These are phyloP conservation scores for Chrysodeixis includens DNA, from an alignment of 2,888 invertebrate genomes.

Conservation along the genomic window DNA sequence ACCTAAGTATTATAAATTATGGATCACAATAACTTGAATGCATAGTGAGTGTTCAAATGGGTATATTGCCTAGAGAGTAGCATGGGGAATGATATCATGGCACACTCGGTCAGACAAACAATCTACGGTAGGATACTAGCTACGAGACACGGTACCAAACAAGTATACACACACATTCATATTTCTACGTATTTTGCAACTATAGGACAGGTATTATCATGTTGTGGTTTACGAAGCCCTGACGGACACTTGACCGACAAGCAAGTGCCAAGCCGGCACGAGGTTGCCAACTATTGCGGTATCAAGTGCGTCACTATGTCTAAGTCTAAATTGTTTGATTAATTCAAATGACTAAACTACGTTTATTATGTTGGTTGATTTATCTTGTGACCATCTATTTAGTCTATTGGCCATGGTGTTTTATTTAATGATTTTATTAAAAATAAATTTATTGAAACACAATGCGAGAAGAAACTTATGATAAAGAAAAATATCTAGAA, in stretches of 20 bases:
- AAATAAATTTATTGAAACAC: conserved; percentile 76
- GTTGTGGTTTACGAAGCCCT: conserved; percentile 85
- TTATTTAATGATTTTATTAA: conserved; percentile 61
- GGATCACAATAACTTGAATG: conserved; percentile 56
- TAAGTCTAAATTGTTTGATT: conserved; percentile 74
- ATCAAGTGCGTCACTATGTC: conserved; percentile 79
- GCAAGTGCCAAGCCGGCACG: conserved; percentile 74
- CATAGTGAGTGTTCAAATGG: conserved; percentile 50
- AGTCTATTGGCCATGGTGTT: conserved; percentile 59
- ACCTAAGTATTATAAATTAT: conserved; percentile 55
- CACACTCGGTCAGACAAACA: conserved; percentile 73
- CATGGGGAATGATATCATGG: conserved; percentile 69
- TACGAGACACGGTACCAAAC: conserved; percentile 74
- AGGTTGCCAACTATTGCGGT: conserved; percentile 72
- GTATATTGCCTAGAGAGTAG: conserved; percentile 59
- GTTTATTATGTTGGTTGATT: conserved; percentile 59
- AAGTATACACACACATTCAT: conserved; percentile 74
- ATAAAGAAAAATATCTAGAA: conserved; percentile 83
- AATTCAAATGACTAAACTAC: conserved; percentile 68
- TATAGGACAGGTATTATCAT: conserved; percentile 87
- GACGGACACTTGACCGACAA: conserved; percentile 76
- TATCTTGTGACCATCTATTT: conserved; percentile 58
- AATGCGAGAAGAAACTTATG: conserved; percentile 85
- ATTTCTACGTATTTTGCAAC: conserved; percentile 86
- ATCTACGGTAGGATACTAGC: conserved; percentile 76